phyloP scores from a whole-genome alignment of 35 echinoderm and acorn worm genomes.

The Lytechinus pictus region DNA sequence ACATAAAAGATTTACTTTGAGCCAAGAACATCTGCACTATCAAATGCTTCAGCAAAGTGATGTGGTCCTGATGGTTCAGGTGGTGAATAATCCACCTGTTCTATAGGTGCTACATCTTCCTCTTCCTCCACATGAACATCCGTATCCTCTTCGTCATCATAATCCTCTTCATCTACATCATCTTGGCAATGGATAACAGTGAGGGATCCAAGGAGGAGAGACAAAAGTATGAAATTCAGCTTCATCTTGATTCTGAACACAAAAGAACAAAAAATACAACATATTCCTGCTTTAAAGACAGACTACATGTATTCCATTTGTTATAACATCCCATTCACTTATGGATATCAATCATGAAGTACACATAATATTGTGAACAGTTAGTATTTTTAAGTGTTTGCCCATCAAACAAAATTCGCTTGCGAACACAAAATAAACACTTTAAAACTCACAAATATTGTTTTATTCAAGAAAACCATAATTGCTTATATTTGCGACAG shows the following conservation, averaged over 20 bases:
- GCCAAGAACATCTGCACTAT: slow-evolving; percentile 39
- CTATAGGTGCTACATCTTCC: slow-evolving; percentile 5
- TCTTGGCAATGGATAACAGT: slow-evolving; percentile 50
- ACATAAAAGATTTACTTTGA: slow-evolving; percentile 39
- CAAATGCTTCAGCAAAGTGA: slow-evolving; percentile 47
- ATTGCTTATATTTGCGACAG: too few species aligned
- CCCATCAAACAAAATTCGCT: too few species aligned
- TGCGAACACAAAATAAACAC: too few species aligned
- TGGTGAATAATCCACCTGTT: slow-evolving; percentile 33
- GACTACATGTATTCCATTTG: too few species aligned
- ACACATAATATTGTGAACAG: too few species aligned
- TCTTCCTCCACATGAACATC: slow-evolving; percentile 29
- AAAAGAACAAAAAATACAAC: too few species aligned
- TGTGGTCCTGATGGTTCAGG: slow-evolving; percentile 27
- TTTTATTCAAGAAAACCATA: too few species aligned
- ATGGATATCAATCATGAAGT: too few species aligned
- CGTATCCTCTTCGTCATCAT: slow-evolving; percentile 48
- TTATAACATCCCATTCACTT: too few species aligned
- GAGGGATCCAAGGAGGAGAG: slow-evolving; percentile 20
- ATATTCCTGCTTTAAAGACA: too few species aligned
- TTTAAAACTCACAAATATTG: too few species aligned
- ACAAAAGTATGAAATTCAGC: slow-evolving; percentile 17
- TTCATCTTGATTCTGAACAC: slow-evolving; percentile 44
- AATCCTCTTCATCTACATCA: slow-evolving; percentile 60
- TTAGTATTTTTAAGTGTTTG: too few species aligned